Conservation (phyloP, 1,140 invertebrate species). For the Stratiolaelaps scimitus region DNA sequence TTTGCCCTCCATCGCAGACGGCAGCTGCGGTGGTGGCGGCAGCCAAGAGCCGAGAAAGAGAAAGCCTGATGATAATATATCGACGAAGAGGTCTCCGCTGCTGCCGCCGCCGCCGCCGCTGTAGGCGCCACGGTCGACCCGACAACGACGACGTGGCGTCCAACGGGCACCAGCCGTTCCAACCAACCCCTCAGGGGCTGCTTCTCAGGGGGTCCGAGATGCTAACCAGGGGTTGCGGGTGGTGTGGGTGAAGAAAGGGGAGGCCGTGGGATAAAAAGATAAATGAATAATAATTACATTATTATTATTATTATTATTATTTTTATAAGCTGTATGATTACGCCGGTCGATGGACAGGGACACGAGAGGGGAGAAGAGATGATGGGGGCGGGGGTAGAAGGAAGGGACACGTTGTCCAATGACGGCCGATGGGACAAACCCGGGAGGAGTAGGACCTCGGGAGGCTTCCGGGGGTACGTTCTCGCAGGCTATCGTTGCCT, state of each 20-base stretch:
- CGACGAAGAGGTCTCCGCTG: conserved; percentile 4
- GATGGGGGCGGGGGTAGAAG: background rate
- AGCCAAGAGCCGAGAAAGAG: too few relatives aligned
- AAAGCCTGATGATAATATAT: conserved; percentile 25
- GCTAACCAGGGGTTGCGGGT: too few relatives aligned
- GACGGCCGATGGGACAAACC: background rate
- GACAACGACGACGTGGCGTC: too few relatives aligned
- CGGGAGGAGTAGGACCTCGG: background rate
- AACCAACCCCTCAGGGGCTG: too few relatives aligned
- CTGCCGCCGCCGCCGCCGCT: too few relatives aligned
- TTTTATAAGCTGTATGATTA: conserved; percentile 6
- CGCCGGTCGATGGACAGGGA: background rate
- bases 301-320: conserved; percentile 30
- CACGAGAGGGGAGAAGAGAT: background rate
- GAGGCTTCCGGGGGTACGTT: too few relatives aligned
- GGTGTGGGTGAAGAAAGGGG: too few relatives aligned
- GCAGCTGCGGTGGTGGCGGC: background rate
- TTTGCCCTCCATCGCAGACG: conserved; percentile 18
- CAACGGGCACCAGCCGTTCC: too few relatives aligned
- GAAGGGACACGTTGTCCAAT: background rate
- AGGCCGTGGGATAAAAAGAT: conserved; percentile 11
- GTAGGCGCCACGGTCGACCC: too few relatives aligned
- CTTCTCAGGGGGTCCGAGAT: too few relatives aligned
- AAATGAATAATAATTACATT: conserved; percentile 29
- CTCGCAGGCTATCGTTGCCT: too few relatives aligned